A percentile compares a stretch with the other conserved stretches of the same genome.
These are phyloP conservation scores for Aradus depressus DNA, from an alignment of 2,888 invertebrate species.

Conservation along the genomic window DNA sequence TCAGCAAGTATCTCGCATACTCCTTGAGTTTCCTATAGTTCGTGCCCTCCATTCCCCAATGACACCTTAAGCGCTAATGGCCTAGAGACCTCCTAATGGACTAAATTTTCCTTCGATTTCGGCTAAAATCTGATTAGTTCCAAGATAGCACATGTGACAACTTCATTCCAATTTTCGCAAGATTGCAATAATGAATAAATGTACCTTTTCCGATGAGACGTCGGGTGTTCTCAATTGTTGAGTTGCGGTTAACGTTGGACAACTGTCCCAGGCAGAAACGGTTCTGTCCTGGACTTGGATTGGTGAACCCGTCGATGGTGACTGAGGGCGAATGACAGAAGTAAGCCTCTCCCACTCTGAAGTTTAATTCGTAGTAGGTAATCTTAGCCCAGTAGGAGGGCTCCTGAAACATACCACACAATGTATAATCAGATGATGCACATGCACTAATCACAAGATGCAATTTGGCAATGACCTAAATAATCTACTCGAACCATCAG, in stretches of 20 bases:
- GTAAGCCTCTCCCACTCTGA: conserved; percentile 92
- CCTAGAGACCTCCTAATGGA: too few relatives aligned
- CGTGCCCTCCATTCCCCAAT: too few relatives aligned
- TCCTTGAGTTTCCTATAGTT: too few relatives aligned
- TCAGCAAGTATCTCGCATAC: too few relatives aligned
- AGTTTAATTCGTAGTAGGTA: conserved; percentile 95
- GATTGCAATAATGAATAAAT: conserved; percentile 42
- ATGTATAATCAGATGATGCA: too few relatives aligned
- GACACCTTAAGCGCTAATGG: too few relatives aligned
- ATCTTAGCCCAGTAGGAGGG: conserved; percentile 96
- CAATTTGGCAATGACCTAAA: too few relatives aligned
- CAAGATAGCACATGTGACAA: neutral
- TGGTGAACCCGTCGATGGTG: conserved; percentile 96
- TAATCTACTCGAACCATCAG: too few relatives aligned
- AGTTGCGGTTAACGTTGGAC: conserved; percentile 96
- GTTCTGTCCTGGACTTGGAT: conserved; percentile 91
- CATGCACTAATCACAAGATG: too few relatives aligned
- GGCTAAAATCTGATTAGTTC: too few relatives aligned
- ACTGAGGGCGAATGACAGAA: conserved; percentile 84
- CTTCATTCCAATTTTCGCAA: neutral
- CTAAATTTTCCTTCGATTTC: too few relatives aligned
- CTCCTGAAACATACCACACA: conserved; percentile 48
- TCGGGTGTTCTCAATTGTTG: conserved; percentile 95
- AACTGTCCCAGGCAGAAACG: conserved; percentile 94
- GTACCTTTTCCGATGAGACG: conserved; percentile 94